A percentile compares a stretch with the other conserved stretches of the same genome.
Conservation (phyloP, 2,888 invertebrate species). For the Hybos culiciformis region DNA sequence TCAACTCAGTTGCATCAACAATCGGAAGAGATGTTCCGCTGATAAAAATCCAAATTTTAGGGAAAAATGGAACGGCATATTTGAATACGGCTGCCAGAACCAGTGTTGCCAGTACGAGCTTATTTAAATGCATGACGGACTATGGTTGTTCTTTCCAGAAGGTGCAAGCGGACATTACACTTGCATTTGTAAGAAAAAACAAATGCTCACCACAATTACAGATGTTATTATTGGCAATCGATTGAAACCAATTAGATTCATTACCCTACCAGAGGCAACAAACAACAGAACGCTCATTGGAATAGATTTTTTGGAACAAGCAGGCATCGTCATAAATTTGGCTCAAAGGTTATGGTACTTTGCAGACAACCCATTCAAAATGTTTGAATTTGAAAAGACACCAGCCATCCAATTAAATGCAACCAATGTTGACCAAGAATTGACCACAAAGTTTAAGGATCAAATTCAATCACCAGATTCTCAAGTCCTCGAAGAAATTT, state of each 20-base stretch:
- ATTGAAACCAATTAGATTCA: conserved; percentile 4
- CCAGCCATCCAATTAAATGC: neutral
- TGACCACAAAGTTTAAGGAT: too few relatives aligned
- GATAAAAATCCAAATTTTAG: conserved; percentile 3
- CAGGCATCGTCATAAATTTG: neutral
- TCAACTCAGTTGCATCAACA: neutral
- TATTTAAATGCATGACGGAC: neutral
- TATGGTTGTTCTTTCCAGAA: conserved; percentile 2
- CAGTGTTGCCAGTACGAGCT: conserved; percentile 6
- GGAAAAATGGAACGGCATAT: conserved; percentile 5
- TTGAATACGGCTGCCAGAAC: conserved; percentile 8
- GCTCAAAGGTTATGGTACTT: neutral
- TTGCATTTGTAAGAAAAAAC: neutral
- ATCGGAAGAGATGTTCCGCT: conserved; percentile 4
- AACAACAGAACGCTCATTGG: conserved; percentile 8
- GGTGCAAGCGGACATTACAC: conserved; percentile 1
- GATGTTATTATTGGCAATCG: conserved; percentile 8
- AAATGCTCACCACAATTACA: neutral
- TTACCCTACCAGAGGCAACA: conserved; percentile 2
- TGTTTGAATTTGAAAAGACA: neutral
- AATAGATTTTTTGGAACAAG: conserved; percentile 7
- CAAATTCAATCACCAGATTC: too few relatives aligned
- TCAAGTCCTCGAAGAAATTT: too few relatives aligned
- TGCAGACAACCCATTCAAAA: neutral
- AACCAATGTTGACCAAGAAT: too few relatives aligned